Base-by-base conservation (phyloP, 2,888 invertebrate genomes). In the Branchinecta sandiegonensis region DNA sequence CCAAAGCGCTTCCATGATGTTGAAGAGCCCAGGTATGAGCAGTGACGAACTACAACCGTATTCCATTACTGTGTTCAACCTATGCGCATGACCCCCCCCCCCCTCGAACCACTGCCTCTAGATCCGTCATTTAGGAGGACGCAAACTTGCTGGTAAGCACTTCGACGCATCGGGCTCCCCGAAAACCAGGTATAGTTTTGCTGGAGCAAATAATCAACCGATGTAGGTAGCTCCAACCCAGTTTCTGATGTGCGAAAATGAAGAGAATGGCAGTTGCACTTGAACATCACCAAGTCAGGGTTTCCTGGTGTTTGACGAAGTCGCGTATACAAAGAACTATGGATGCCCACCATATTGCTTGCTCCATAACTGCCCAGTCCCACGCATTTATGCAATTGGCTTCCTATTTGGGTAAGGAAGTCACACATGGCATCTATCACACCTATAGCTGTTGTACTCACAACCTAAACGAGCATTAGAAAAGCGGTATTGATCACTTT, bases 101-200 rank as follows among this genome's bases (percentile, higher is more conserved):
- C n/a, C n/a, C n/a, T n/a, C n/a, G n/a, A n/a, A n/a, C n/a, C n/a
- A n/a, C n/a, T n/a, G n/a, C 71, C 69, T 12, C 71, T 70, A 56
- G 46, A 65, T 17, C 68, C 71, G 64, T 66, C 65, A 65, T 72
- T 72, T 56, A 73, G 70, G 12, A 69, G 63, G 66, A 71, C 66
- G 65, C 50, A 73, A 13, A 73, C 68, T 66, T 67, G 48, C 70
- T 69, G 69, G 56, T 73, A 73, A 9, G 65, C 46, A 12, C 67
- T 67, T 46, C 65, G 56, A 48, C 73, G 68, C 14, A 71, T 47
- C 14, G 72, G 68, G 69, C 73, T 73, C 48, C 72, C 69, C 37
- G 70, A 71, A 69, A 75, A 74, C 73, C 74, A 75, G 65, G 72
- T 73, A 46, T 71, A 73, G 46, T 70, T 73, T 72, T 75, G 74